These are phyloP conservation scores for Cairina moschata DNA, from an alignment of 2,113 vertebrate genomes.

Conservation along the genomic window DNA sequence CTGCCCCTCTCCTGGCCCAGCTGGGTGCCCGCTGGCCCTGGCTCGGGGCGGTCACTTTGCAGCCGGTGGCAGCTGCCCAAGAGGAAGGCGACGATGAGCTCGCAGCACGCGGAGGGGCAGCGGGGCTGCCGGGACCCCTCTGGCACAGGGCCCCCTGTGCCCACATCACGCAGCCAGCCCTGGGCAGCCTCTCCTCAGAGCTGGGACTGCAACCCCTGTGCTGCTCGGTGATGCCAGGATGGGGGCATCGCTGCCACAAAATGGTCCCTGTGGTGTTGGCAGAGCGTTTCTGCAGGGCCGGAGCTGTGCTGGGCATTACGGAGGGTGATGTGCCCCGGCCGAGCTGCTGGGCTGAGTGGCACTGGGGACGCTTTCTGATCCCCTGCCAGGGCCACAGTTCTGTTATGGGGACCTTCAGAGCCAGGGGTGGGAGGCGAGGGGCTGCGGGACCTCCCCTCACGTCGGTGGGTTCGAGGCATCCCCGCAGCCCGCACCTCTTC, in stretches of 20 bases:
- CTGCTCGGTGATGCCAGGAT: accelerated
- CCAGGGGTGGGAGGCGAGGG: not conserved
- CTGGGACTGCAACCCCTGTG: accelerated
- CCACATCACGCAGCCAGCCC: accelerated
- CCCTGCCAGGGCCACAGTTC: not conserved
- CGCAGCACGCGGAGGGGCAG: not conserved
- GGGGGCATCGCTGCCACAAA: not conserved
- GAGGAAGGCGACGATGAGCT: not conserved
- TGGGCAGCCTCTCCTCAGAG: not conserved
- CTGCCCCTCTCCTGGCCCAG: not conserved
- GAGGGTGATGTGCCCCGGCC: no score
- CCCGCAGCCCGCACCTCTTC: not conserved
- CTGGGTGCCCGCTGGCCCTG: not conserved
- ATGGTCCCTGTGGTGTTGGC: accelerated
- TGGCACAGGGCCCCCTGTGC: no score
- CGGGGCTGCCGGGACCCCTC: accelerated
- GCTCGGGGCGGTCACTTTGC: not conserved
- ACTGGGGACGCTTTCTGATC: not conserved
- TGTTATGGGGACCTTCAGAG: not conserved
- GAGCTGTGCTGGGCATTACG: not conserved
- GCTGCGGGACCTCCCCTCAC: not conserved
- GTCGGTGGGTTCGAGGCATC: not conserved
- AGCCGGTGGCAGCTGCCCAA: not conserved
- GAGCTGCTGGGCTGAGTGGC: no score
- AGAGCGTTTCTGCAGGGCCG: not conserved